Evolutionary conservation across 2,888 invertebrate species (phyloP), one percentile per base, ranked within the genome.

Genomic region (Cheilosia vernalis): DNA sequence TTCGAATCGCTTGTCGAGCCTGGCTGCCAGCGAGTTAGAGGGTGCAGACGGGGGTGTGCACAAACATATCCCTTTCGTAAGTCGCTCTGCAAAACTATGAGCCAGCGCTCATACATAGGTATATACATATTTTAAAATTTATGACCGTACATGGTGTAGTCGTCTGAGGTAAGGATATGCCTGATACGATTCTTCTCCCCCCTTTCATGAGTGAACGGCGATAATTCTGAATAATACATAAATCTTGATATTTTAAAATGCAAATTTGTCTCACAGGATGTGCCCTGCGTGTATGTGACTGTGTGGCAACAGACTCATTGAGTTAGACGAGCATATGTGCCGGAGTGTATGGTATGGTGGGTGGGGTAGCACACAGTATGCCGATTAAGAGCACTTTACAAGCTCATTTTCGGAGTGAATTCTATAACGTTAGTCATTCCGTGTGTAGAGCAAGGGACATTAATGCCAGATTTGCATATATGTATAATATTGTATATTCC

Each of bases 181-280:
- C 37, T 37, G 37, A 13, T 13, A 13, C 13, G 37, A 37, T 37
- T 4, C 13, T 37, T 4, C 13, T 37, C 37, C 37, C 13, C 13
- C 37, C 10, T 37, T 37, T 37, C 37, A 37, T 37, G 37, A 67
- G 72, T 55, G 58, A 76, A 74, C 61, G 86, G 82, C 85, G 79
- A 88, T 88, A 82, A 87, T 85, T 85, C 81, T 88, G 84, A 87
- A 88, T 87, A 87, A 88, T 88, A 87, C 85, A 88, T 88, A 87
- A 87, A 88, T 88, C 87, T 87, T 73, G 87, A 87, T 88, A 87
- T 87, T 88, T 88, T 81, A 86, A 87, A 87, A 88, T 88, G 88
- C 87, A 88, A 88, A 88, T 88, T 88, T 88, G 87, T 88, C 87
- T 80, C 88, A 58, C 70, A 88, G 87, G 87, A 85, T 77, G 44